Conservation (phyloP, 2,797 vertebrate species). For the Spinibarbus caldwelli region DNA sequence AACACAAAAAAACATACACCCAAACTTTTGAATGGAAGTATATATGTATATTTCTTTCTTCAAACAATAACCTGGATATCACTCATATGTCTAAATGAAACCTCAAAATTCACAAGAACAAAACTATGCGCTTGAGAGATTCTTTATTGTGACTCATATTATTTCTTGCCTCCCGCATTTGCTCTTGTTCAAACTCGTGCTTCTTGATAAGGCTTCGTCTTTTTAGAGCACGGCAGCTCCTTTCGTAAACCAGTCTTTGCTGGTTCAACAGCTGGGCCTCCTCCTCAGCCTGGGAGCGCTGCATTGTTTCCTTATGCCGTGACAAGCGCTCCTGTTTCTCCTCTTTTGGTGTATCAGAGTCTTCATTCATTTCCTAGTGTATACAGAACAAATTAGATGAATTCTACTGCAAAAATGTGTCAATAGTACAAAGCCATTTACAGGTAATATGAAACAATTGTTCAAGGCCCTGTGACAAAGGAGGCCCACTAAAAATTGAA, state of each 20-base stretch:
- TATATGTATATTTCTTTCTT: neutral
- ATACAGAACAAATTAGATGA: neutral
- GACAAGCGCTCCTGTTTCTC: slow-evolving; percentile 98
- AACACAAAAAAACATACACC: neutral
- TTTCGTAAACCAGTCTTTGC: slow-evolving; percentile 96
- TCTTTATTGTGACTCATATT: slow-evolving; percentile 10
- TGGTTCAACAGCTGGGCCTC: slow-evolving; percentile 95
- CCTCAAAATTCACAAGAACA: neutral
- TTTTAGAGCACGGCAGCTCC: slow-evolving; percentile 95
- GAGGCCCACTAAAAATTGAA: neutral
- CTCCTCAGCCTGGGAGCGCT: slow-evolving; percentile 98
- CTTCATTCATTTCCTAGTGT: slow-evolving; percentile 96
- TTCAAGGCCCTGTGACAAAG: neutral
- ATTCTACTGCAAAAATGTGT: neutral
- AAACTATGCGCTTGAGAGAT: neutral
- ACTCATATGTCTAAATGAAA: neutral
- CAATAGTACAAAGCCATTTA: neutral
- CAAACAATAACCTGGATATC: neutral
- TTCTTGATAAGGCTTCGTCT: slow-evolving; percentile 93
- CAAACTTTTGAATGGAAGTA: neutral
- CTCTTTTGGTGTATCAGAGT: slow-evolving; percentile 98
- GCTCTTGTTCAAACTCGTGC: slow-evolving; percentile 96
- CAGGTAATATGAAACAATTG: neutral
- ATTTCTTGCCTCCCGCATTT: slow-evolving; percentile 90
- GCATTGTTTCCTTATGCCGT: slow-evolving; percentile 99